phyloP scores from a whole-genome alignment of 2,888 invertebrate genomes.

The Drosophila acutilabella region DNA sequence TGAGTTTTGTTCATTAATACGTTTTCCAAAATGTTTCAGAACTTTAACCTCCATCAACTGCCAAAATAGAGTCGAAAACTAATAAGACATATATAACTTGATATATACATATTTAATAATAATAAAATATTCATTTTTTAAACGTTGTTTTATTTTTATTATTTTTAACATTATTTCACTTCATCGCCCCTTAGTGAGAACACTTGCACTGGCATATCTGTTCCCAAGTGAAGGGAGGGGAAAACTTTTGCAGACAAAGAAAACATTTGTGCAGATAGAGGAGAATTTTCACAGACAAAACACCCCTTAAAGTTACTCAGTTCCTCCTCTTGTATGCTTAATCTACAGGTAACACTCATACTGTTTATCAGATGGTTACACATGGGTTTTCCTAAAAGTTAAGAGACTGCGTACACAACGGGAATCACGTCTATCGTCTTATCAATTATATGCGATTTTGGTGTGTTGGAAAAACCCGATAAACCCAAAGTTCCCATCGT shows the following conservation, averaged over 20 bases:
- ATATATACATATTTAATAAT: too few relatives aligned
- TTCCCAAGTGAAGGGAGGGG: not conserved
- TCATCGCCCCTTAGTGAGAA: not conserved
- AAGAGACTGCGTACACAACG: not conserved
- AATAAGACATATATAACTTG: too few relatives aligned
- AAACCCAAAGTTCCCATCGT: not conserved
- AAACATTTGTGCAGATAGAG: not conserved
- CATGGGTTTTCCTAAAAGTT: conserved; percentile 3
- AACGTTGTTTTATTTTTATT: too few relatives aligned
- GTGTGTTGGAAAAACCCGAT: conserved; percentile 1
- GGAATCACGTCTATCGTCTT: not conserved
- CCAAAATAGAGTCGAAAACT: too few relatives aligned
- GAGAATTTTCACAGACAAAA: not conserved
- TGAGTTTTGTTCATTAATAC: too few relatives aligned
- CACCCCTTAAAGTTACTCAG: not conserved
- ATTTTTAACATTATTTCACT: not conserved
- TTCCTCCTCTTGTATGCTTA: not conserved
- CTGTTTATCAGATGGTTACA: conserved; percentile 2
- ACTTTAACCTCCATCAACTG: too few relatives aligned
- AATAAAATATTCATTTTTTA: too few relatives aligned
- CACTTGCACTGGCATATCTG: not conserved
- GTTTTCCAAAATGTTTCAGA: too few relatives aligned
- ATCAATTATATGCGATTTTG: conserved; percentile 6
- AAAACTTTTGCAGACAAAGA: not conserved
- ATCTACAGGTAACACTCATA: conserved; percentile 1